Conservation (phyloP, 2,113 vertebrate species). For the Malurus cyaneus region DNA sequence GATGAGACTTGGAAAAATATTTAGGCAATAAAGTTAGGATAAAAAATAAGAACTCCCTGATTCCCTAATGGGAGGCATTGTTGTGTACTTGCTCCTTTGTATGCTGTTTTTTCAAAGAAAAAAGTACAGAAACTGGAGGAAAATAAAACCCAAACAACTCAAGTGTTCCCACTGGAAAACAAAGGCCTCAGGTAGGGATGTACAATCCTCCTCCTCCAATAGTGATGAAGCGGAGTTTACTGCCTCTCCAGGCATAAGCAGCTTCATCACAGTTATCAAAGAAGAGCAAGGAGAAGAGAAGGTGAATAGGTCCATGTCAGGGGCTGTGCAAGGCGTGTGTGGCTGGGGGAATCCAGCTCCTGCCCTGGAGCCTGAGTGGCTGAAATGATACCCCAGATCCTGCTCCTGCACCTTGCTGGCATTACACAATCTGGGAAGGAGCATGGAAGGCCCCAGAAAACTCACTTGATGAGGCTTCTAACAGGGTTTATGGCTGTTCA, state of each 20-base stretch:
- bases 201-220: rapidly evolving
- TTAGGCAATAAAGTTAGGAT: neutral
- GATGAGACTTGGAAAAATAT: neutral
- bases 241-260: neutral
- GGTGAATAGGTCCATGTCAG: neutral
- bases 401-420: neutral
- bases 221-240: neutral
- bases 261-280: neutral
- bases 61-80: neutral
- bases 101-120: neutral
- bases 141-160: neutral
- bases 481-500: neutral
- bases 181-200: neutral
- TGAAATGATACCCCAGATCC: neutral
- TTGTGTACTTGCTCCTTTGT: neutral
- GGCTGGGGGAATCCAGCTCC: neutral
- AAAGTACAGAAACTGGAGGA: neutral
- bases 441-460: neutral
- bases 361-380: neutral
- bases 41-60: neutral
- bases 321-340: neutral
- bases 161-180: neutral
- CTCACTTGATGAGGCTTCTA: neutral
- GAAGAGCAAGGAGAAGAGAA: neutral
- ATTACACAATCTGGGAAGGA: neutral